Evolutionary conservation across 64 coral and sea anemone genomes (phyloP).

Genomic region (Trachythela sp.): DNA sequence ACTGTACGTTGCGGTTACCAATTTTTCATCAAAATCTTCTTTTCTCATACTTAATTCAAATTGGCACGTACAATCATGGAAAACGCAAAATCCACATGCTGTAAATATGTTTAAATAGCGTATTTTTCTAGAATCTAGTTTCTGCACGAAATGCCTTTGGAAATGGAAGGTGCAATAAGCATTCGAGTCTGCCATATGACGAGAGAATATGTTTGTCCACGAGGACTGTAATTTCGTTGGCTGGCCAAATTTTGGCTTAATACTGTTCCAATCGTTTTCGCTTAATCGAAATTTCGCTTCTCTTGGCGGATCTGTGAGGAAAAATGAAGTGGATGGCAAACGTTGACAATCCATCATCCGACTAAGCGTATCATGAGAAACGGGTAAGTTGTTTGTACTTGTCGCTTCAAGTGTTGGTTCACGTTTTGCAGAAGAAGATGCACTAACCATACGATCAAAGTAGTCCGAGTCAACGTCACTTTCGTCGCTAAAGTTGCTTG

Average conservation of each 20-base stretch:
- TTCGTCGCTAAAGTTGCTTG: background rate
- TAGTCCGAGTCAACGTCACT: background rate
- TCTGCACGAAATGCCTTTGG: background rate
- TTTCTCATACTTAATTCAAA: constrained; percentile 22
- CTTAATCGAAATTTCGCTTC: background rate
- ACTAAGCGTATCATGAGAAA: background rate
- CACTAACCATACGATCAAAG: background rate
- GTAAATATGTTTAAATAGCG: background rate
- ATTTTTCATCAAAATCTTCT: constrained; percentile 24
- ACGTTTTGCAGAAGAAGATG: too few relatives aligned
- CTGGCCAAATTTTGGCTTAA: background rate
- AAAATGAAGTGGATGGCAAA: background rate
- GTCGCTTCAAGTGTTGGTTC: too few relatives aligned
- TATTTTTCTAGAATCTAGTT: background rate
- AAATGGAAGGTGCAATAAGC: background rate
- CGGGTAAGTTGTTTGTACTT: background rate
- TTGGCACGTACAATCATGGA: background rate
- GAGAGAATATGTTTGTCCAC: background rate
- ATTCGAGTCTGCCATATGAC: background rate
- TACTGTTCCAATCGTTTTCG: background rate
- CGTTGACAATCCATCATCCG: background rate
- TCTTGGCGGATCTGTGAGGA: background rate
- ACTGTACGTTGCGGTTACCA: background rate
- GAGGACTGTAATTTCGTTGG: background rate
- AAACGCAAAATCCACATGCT: constrained; percentile 17